Percentiles rank a stretch among this genome's conserved stretches.
These are phyloP conservation scores for Acanthurus tractus DNA, from an alignment of 2,797 vertebrate species.

Conservation along the genomic window DNA sequence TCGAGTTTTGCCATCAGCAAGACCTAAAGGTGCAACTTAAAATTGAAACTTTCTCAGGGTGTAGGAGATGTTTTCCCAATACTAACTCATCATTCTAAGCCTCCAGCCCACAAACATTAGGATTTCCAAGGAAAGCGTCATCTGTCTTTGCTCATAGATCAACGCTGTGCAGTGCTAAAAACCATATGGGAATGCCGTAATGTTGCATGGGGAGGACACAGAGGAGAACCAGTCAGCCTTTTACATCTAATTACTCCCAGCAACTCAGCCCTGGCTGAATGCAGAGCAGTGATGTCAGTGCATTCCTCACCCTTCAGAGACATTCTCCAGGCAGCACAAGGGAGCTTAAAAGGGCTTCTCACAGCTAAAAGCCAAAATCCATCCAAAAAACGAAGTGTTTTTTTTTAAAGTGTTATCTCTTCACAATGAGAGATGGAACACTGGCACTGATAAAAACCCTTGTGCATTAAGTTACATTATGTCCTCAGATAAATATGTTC, in stretches of 20 bases:
- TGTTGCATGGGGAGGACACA: slow-evolving; percentile 54
- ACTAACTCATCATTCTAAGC: not conserved
- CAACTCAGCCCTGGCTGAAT: slow-evolving; percentile 57
- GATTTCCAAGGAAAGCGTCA: slow-evolving; percentile 30
- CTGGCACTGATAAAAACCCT: not conserved
- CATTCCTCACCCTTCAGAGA: slow-evolving; percentile 77
- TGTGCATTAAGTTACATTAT: not conserved
- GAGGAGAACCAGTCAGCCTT: slow-evolving; percentile 49
- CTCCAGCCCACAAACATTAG: not conserved
- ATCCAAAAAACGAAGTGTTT: not conserved
- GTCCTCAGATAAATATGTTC: slow-evolving; percentile 1
- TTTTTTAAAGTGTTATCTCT: not conserved
- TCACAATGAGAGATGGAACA: slow-evolving; percentile 4
- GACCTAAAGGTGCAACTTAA: not conserved
- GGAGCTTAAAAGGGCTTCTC: slow-evolving; percentile 62
- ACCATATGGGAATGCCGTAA: slow-evolving; percentile 43
- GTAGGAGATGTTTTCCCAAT: not conserved
- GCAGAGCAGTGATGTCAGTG: slow-evolving; percentile 78
- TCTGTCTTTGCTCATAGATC: slow-evolving; percentile 20
- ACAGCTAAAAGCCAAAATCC: slow-evolving; percentile 45
- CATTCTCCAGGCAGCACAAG: slow-evolving; percentile 76
- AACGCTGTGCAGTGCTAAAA: not conserved
- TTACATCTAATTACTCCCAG: slow-evolving; percentile 54
- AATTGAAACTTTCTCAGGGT: not conserved
- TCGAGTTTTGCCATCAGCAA: not conserved